Evolutionary conservation across 2,888 invertebrate genomes (phyloP).

Genomic region (Ypsolopha sequella): DNA sequence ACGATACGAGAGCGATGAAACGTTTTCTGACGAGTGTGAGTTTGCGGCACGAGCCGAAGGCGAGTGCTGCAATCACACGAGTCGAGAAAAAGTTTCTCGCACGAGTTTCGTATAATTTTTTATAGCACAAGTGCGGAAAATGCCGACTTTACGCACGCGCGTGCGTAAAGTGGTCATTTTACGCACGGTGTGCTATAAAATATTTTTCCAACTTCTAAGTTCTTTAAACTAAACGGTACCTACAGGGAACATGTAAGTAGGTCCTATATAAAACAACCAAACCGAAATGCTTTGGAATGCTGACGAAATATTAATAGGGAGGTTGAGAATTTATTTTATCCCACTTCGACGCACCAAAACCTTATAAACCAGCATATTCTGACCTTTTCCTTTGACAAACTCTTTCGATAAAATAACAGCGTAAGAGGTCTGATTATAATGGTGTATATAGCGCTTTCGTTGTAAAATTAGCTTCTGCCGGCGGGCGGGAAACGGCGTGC

Average conservation of each 20-base stretch:
- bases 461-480: slow-evolving; percentile 29
- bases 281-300: slow-evolving; percentile 10
- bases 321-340: slow-evolving; percentile 15
- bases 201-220: too few species aligned
- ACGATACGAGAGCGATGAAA: too few species aligned
- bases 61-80: too few species aligned
- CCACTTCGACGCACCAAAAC: background rate
- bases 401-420: background rate
- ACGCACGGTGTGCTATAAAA: too few species aligned
- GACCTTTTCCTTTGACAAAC: background rate
- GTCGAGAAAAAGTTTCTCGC: too few species aligned
- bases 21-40: too few species aligned
- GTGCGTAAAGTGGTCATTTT: too few species aligned
- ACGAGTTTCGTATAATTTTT: too few species aligned
- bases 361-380: background rate
- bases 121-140: too few species aligned
- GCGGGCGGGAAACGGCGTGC: slow-evolving; percentile 31
- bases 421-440: slow-evolving; percentile 18
- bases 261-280: slow-evolving; percentile 4
- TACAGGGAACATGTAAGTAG: background rate
- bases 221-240: too few species aligned
- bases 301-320: slow-evolving; percentile 22
- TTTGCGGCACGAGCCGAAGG: too few species aligned
- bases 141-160: too few species aligned
- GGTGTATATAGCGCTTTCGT: slow-evolving; percentile 20